phyloP scores from a whole-genome alignment of 2,888 invertebrate genomes.

The Teinopalpus imperialis region DNA sequence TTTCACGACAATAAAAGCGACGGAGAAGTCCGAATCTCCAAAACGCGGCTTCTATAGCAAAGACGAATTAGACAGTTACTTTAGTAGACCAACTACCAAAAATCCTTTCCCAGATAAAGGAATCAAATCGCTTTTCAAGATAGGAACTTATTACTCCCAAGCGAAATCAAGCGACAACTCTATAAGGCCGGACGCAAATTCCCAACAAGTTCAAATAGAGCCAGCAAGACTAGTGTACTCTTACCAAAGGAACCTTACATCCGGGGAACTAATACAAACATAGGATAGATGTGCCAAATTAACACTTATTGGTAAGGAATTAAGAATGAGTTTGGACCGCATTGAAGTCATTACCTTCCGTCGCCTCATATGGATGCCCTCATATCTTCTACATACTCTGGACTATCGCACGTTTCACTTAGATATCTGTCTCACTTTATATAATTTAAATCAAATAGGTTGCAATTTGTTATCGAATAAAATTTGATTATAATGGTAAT shows the following conservation, averaged over 20 bases:
- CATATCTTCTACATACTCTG: constrained; percentile 19
- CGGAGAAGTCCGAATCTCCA: constrained; percentile 42
- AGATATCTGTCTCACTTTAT: neutral
- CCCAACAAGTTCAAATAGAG: constrained; percentile 74
- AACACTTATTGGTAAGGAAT: constrained; percentile 67
- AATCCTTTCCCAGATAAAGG: constrained; percentile 68
- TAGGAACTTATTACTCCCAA: constrained; percentile 73
- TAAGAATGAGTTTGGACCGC: constrained; percentile 37
- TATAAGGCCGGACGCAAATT: constrained; percentile 74
- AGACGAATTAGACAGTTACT: constrained; percentile 61
- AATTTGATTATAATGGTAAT: neutral
- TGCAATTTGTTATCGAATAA: constrained; percentile 19
- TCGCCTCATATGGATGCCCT: constrained; percentile 30
- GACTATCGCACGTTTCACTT: constrained; percentile 15
- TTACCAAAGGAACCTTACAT: constrained; percentile 69
- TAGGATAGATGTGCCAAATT: constrained; percentile 55
- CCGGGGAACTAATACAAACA: constrained; percentile 53
- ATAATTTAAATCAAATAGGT: constrained; percentile 3
- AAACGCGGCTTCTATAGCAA: constrained; percentile 66
- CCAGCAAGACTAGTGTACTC: constrained; percentile 66
- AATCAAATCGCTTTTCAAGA: constrained; percentile 64
- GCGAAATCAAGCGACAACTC: constrained; percentile 71
- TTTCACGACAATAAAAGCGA: constrained; percentile 60
- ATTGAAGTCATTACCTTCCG: constrained; percentile 47
- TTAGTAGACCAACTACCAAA: constrained; percentile 77